phyloP scores from a whole-genome alignment of 1,140 invertebrate species.

The Diploscapter pachys region DNA sequence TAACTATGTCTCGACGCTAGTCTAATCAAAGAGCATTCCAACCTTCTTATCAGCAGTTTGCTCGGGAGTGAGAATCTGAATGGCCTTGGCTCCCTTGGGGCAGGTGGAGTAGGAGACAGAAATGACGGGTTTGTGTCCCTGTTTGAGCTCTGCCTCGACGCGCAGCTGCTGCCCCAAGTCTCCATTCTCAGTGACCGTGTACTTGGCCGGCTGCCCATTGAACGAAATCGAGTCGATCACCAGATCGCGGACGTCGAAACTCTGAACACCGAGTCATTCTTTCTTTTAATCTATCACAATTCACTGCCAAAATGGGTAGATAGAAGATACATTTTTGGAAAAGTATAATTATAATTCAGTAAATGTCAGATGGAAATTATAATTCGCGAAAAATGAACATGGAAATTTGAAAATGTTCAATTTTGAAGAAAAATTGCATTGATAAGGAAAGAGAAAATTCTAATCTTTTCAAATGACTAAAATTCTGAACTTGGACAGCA shows the following conservation, averaged over 20 bases:
- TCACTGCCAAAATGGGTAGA: neutral
- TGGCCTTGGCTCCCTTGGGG: constrained; percentile 61
- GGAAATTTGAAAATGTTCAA: too few relatives aligned
- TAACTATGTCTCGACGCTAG: too few relatives aligned
- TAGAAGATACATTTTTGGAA: neutral
- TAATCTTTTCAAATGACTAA: too few relatives aligned
- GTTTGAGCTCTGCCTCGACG: constrained; percentile 65
- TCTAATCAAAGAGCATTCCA: too few relatives aligned
- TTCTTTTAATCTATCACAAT: too few relatives aligned
- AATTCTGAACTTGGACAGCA: too few relatives aligned
- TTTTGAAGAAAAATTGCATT: too few relatives aligned
- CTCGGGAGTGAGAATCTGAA: constrained; percentile 81
- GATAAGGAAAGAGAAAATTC: too few relatives aligned
- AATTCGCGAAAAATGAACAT: too few relatives aligned
- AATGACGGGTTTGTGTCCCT: constrained; percentile 57
- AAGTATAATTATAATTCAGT: too few relatives aligned
- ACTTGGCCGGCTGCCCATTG: constrained; percentile 33
- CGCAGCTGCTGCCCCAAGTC: constrained; percentile 60
- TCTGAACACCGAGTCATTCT: constrained; percentile 29
- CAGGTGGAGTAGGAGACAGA: neutral
- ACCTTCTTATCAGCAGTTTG: constrained; percentile 79
- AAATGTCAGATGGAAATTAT: too few relatives aligned
- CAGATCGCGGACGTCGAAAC: constrained; percentile 28
- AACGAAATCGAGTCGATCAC: neutral
- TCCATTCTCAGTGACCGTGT: constrained; percentile 37